Evolutionary conservation across 2,113 vertebrate species (phyloP).

Genomic region (Leucopternis melanops): DNA sequence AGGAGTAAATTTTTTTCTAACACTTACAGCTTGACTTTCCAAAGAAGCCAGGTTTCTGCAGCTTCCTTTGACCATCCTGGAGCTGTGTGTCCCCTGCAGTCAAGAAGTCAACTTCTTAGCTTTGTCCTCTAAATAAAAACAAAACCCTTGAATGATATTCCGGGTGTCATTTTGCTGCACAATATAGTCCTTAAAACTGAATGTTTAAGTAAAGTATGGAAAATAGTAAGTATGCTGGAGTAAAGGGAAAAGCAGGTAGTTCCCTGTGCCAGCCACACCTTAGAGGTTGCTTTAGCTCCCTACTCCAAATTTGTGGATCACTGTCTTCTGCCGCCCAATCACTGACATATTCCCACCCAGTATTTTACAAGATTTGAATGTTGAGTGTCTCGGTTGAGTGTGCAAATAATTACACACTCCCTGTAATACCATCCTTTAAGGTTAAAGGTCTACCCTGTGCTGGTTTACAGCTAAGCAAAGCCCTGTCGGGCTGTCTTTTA

Average conservation of each 20-base stretch:
- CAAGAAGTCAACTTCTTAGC: conserved; percentile 10
- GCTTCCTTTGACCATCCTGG: neutral
- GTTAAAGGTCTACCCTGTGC: neutral
- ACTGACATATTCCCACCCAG: neutral
- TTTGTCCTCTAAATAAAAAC: neutral
- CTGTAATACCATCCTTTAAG: neutral
- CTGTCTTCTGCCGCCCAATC: neutral
- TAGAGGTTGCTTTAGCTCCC: neutral
- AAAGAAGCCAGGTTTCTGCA: neutral
- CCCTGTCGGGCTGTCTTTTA: neutral
- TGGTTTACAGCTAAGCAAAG: neutral
- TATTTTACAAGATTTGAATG: neutral
- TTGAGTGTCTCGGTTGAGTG: neutral
- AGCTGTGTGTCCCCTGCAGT: neutral
- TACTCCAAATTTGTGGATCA: neutral
- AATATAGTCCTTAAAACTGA: neutral
- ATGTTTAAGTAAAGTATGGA: neutral
- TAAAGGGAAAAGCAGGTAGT: neutral
- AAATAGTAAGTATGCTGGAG: neutral
- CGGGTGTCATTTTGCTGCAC: neutral
- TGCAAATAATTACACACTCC: neutral
- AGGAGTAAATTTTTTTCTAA: neutral
- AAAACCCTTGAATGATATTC: neutral
- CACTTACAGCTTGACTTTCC: neutral
- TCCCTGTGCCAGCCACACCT: neutral